Evolutionary conservation across 2,113 vertebrate species (phyloP), one percentile per base, ranked within the genome.

Genomic region (Heterotis niloticus): DNA sequence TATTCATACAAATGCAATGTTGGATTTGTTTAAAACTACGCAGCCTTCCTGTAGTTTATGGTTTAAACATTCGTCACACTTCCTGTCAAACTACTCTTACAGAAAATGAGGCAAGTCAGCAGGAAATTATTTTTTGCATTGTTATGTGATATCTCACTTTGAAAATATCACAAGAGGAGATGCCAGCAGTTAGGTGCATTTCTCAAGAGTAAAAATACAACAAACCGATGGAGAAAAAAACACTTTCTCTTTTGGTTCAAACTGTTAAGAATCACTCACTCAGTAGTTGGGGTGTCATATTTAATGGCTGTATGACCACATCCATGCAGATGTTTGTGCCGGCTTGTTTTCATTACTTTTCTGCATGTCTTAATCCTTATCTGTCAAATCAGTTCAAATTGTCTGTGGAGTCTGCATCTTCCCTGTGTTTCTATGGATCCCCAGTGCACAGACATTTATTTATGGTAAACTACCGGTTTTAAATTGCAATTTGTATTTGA

Each of bases 61-160:
- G 44, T 52, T 52, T 34, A 52, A 72, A 72, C 23, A 72, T 23
- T 72, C 12, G 69, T 18, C 51, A 72, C 69, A 54, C n/a, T 72
- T 51, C 51, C 54, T 72, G 69, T 72, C 34, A 72, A 72, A 72
- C 29, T 72, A 57, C 54, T 26, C n/a, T 54, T 57, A 74, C 54
- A 24, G 52, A 74, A 57, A 62, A 10, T 62, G 59, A 62, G 59
- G 59, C 20, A 62, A 17, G 11, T 10, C 20, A 62, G 10, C 52
- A 74, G n/a, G 24, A 18, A 17, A 57, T 5, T 59, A 57, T 16
- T 54, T 20, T 59, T 59, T 74, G 13, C 54, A 28, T 18, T 5
- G 17, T 74, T 74, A 74, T 59, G 54, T 57, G 57, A 74, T 52
- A 57, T 74, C 54, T 74, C 71, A 74, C 20, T 56, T n/a, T 11